Evolutionary conservation across 2,888 invertebrate genomes (phyloP).

Genomic region (Marronus borbonicus): DNA sequence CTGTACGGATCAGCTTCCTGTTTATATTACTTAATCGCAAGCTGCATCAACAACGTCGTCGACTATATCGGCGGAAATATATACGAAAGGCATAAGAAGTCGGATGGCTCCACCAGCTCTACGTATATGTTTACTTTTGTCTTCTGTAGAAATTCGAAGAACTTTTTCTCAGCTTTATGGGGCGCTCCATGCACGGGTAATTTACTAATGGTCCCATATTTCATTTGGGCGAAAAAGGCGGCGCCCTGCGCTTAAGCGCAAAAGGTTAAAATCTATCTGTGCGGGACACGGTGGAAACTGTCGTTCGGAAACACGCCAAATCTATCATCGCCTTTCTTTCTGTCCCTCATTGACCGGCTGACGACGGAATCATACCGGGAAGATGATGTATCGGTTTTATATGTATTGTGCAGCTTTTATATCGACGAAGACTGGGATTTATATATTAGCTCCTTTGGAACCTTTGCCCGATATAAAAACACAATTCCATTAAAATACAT

Average conservation of each 20-base stretch:
- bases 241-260: constrained; percentile 33
- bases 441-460: constrained; percentile 36
- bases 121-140: constrained; percentile 41
- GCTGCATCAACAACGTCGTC: not conserved
- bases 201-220: constrained; percentile 61
- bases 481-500: constrained; percentile 36
- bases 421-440: constrained; percentile 21
- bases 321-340: constrained; percentile 49
- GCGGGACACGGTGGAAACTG: constrained; percentile 47
- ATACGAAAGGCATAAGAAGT: constrained; percentile 9
- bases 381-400: constrained; percentile 45
- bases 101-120: constrained; percentile 37
- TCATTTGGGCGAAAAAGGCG: constrained; percentile 51
- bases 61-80: constrained; percentile 3
- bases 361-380: constrained; percentile 39
- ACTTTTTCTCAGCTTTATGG: constrained; percentile 49
- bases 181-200: constrained; percentile 56
- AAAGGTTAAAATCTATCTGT: constrained; percentile 49
- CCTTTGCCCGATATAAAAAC: constrained; percentile 29
- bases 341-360: constrained; percentile 36
- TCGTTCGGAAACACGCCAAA: constrained; percentile 49
- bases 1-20: constrained; percentile 14
- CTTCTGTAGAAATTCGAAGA: constrained; percentile 33
- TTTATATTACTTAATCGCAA: constrained; percentile 10
- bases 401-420: constrained; percentile 38